Conservation (phyloP, 2,113 vertebrate species). For the Python bivittatus region DNA sequence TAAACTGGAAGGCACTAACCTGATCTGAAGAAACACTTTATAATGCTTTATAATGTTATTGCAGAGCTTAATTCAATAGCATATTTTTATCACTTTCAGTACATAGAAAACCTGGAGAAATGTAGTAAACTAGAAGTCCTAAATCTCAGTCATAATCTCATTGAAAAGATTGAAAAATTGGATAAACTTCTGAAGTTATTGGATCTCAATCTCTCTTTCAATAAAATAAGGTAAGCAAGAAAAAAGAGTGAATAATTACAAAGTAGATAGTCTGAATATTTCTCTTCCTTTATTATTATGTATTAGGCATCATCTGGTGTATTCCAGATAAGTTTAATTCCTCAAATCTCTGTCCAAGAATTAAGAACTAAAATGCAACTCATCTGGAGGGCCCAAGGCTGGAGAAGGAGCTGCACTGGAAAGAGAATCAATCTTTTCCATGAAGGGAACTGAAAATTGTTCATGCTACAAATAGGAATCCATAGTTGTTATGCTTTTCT, state of each 20-base stretch:
- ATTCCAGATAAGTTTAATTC: too few species aligned
- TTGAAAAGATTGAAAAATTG: slow-evolving; percentile 85
- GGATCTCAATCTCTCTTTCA: slow-evolving; percentile 84
- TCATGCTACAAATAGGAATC: neutral
- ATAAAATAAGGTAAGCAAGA: slow-evolving; percentile 78
- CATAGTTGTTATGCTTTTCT: neutral
- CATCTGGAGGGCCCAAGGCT: too few species aligned
- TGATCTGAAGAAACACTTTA: neutral
- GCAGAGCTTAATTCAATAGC: neutral
- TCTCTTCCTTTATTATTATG: neutral
- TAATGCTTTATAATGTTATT: neutral
- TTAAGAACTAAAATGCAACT: too few species aligned
- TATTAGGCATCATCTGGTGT: too few species aligned
- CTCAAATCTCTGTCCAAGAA: too few species aligned
- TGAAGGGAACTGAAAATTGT: neutral
- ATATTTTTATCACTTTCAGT: slow-evolving; percentile 66
- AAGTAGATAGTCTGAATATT: neutral
- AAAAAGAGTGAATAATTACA: neutral
- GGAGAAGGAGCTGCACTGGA: neutral
- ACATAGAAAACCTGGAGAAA: slow-evolving; percentile 87
- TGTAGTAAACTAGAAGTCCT: slow-evolving; percentile 80
- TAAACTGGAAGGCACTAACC: neutral
- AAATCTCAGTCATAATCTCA: slow-evolving; percentile 81
- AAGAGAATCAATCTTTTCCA: neutral
- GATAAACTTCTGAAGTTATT: slow-evolving; percentile 77